Evolutionary conservation across 1,140 invertebrate species (phyloP), one percentile per base, ranked within the genome.

Genomic region (Plutomurus gul): DNA sequence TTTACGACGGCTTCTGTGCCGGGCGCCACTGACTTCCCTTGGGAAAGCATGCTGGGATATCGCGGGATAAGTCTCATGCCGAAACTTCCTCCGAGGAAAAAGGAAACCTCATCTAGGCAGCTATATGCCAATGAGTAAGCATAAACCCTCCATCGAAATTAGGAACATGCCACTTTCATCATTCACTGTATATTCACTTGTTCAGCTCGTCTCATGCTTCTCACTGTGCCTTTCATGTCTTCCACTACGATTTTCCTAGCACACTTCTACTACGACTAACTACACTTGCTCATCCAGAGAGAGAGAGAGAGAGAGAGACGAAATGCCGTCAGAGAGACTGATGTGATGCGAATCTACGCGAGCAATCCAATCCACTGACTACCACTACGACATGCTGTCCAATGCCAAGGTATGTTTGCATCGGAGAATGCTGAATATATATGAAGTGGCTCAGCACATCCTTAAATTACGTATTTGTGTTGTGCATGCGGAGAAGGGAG

Each of bases 21-120:
- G 70, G 70, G 70, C 40, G 70, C 70, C 70, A 46, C 37, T 72
- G 36, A 72, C 70, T 72, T 72, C 70, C 70, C 70, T 25, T 40
- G 39, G 70, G 70, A 46, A 30, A 39, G 39, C 36, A 72, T 40
- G 70, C 36, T 43, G 70, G 36, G 36, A 40, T 72, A 46, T 72
- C 70, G 18, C 40, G 39, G 39, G 36, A 18, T 72, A 72, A 40
- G 39, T 72, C 70, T 43, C 40, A 40, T 72, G 70, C 37, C 70
- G 39, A 72, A 72, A 72, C 70, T 72, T 70, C 70, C 70, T 72
- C 70, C 25, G 25, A 46, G 39, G 70, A 46, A 72, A 72, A 72
- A 72, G 70, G 70, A 72, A 72, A 72, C 70, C 70, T 72, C 70
- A 72, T 72, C 70, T 43, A 72, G 18, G 70, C 37, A 25, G 56